Conservation (phyloP, 2,797 vertebrate species). For the Lepus oiostolus region DNA sequence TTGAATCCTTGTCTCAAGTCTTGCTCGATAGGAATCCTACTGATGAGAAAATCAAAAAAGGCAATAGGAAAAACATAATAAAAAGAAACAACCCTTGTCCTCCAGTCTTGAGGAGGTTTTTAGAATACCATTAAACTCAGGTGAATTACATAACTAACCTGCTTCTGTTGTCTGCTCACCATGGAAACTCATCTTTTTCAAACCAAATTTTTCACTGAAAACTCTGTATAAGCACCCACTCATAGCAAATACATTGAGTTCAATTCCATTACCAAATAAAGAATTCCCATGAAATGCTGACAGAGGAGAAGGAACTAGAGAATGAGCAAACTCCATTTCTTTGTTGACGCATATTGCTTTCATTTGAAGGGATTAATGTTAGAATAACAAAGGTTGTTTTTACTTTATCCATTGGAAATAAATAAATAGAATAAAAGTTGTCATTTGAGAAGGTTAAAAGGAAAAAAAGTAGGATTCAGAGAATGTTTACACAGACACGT, state of each 20-base stretch:
- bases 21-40: not conserved
- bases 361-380: constrained; percentile 62
- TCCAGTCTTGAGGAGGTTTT: not conserved
- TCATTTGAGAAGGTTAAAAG: constrained; percentile 36
- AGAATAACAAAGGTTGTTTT: constrained; percentile 56
- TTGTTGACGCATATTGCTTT: constrained; percentile 60
- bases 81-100: not conserved
- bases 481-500: constrained; percentile 28
- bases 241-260: not conserved
- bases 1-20: not conserved
- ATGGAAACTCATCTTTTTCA: not conserved
- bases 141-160: not conserved
- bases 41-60: not conserved
- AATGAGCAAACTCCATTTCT: constrained; percentile 61
- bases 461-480: not conserved
- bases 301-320: constrained; percentile 28
- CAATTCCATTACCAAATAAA: constrained; percentile 9
- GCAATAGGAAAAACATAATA: not conserved
- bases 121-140: not conserved
- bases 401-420: constrained; percentile 50
- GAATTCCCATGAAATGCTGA: constrained; percentile 49
- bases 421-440: constrained; percentile 47
- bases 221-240: not conserved
- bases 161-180: not conserved
- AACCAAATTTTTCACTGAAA: constrained; percentile 34